A percentile compares a stretch with the other conserved stretches of the same genome.
Evolutionary conservation across 2,888 invertebrate genomes (phyloP).

Genomic region (Coenonympha arcania): DNA sequence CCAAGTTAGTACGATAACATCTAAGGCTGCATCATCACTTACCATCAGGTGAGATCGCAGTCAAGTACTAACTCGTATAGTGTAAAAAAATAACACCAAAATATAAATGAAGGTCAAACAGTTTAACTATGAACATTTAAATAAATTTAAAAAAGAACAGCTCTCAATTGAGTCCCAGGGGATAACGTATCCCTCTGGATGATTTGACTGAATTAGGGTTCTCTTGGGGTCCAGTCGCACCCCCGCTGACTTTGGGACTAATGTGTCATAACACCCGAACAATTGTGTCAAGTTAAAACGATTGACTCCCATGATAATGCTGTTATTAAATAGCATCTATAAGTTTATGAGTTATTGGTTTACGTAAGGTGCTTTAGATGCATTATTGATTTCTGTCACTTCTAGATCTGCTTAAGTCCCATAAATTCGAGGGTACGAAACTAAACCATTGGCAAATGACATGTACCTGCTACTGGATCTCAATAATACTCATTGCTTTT

Average conservation of each 20-base stretch:
- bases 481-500: too few species aligned
- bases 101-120: neutral
- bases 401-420: neutral
- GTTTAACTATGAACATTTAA: neutral
- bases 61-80: too few species aligned
- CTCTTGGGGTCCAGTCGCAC: slow-evolving; percentile 45
- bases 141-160: slow-evolving; percentile 16
- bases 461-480: too few species aligned
- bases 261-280: slow-evolving; percentile 68
- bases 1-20: too few species aligned
- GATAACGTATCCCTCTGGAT: slow-evolving; percentile 44
- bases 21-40: too few species aligned
- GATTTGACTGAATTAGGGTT: slow-evolving; percentile 62
- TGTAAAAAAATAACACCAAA: neutral
- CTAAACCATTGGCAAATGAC: too few species aligned
- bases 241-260: slow-evolving; percentile 47
- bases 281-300: slow-evolving; percentile 48
- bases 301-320: slow-evolving; percentile 16
- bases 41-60: too few species aligned
- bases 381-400: neutral
- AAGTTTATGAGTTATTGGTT: slow-evolving; percentile 5
- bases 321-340: slow-evolving; percentile 6
- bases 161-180: slow-evolving; percentile 14
- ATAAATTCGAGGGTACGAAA: too few species aligned
- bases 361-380: neutral